phyloP scores from a whole-genome alignment of 2,888 invertebrate genomes.

The Lochmaea capreae region DNA sequence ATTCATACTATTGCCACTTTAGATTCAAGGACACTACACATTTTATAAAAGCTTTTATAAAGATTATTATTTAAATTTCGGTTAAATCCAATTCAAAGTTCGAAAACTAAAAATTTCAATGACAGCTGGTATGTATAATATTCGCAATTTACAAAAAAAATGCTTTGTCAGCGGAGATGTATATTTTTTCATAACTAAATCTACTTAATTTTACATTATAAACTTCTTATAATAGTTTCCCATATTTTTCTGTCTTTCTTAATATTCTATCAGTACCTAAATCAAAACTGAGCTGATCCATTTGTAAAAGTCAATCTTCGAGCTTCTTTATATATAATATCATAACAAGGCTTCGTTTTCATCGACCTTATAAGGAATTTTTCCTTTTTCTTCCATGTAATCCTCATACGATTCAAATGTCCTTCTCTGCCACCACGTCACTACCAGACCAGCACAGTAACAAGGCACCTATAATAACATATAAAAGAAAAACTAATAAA shows the following conservation, averaged over 20 bases:
- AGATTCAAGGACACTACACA: constrained; percentile 13
- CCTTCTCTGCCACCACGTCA: constrained; percentile 67
- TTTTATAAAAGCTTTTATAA: not conserved
- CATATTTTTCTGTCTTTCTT: too few species aligned
- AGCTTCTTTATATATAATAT: not conserved
- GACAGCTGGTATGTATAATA: too few species aligned
- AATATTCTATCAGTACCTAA: too few species aligned
- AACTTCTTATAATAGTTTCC: too few species aligned
- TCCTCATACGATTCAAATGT: constrained; percentile 63
- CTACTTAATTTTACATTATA: too few species aligned
- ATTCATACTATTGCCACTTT: constrained; percentile 26
- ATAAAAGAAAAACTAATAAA: not conserved
- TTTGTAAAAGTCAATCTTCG: not conserved
- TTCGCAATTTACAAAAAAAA: too few species aligned
- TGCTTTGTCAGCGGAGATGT: too few species aligned
- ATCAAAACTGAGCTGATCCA: too few species aligned
- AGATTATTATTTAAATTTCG: not conserved
- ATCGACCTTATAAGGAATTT: constrained; percentile 5
- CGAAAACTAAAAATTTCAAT: not conserved
- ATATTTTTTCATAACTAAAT: too few species aligned
- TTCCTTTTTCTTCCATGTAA: constrained; percentile 50
- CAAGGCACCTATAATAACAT: constrained; percentile 51
- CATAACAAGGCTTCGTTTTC: not conserved
- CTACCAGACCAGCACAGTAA: constrained; percentile 70
- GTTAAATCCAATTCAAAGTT: not conserved